These are phyloP conservation scores for Caenorhabditis briggsae DNA, from an alignment of 1,140 invertebrate species.

Conservation along the genomic window DNA sequence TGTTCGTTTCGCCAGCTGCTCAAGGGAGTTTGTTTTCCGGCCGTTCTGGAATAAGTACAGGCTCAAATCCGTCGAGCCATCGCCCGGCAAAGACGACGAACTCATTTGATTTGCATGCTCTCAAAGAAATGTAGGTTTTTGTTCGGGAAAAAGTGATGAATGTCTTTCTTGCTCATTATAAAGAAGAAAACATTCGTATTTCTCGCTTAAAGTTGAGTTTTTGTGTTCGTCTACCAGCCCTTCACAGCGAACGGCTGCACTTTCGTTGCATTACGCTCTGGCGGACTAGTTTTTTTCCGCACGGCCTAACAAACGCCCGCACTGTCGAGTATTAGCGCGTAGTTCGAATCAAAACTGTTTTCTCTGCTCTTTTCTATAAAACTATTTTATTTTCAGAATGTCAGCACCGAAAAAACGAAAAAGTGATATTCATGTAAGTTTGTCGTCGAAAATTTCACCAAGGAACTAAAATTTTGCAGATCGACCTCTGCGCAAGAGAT, in stretches of 20 bases:
- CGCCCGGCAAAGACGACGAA: conserved; percentile 1
- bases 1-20: neutral
- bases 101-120: conserved; percentile 15
- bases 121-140: conserved; percentile 14
- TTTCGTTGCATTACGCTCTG: no score
- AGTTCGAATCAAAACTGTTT: neutral
- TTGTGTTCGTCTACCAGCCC: no score
- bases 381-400: conserved; percentile 13
- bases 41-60: neutral
- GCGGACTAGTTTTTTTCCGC: neutral
- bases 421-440: conserved; percentile 44
- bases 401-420: conserved; percentile 44
- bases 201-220: no score
- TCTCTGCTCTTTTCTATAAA: neutral
- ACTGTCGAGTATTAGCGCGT: neutral
- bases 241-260: no score
- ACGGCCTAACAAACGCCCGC: neutral
- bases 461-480: neutral
- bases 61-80: conserved; percentile 26
- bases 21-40: neutral
- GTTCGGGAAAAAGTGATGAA: no score
- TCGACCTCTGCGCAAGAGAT: neutral
- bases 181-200: no score
- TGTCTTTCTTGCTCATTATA: no score
- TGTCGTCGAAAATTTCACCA: no score